Base-by-base conservation (phyloP, 1,140 invertebrate genomes). In the Drosophila mojavensis region DNA sequence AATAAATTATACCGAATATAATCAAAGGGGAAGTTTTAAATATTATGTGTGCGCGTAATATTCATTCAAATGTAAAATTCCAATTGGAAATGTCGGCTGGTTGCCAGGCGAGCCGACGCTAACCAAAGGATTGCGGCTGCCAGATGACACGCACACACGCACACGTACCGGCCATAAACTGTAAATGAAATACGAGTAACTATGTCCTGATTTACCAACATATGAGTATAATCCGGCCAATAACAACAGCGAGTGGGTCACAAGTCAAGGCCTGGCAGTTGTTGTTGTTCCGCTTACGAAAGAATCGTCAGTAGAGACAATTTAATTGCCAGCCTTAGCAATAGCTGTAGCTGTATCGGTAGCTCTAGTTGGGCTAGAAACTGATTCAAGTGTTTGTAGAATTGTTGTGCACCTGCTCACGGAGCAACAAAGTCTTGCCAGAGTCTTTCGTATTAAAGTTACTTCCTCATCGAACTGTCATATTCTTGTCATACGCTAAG, bases 71-170 rank as follows among this genome's bases (percentile, higher is more conserved):
- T 47, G n/a, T 15, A 15, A 60, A 60, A 30, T 60, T 45, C 26
- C 20, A 39, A 39, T 4, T 61, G 15, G 11, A 33, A 68, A 53
- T 39, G 28, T 24, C 2, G 20, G 20, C 20, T 24, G 20, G 20
- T 24, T 24, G 20, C 20, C 20, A 24, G 20, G 2, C 1, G 20
- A 24, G 2, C 15, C 2, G 2, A 15, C 53, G 5, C 28, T 1
- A 3, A 15, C 51, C 51, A n/a, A n/a, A 4, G 28, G 7, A 9
- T 20, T 65, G 62, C 9, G 62, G 62, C 39, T 56, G 36, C 33
- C 54, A n/a, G 15, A 11, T 54, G 62, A 43, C 62, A 65, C 62
- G 62, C 51, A 51, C 51, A 65, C 62, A 65, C 62, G 62, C 51
- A 51, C 51, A 65, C 26, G 62, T 53, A 13, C 26, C 11, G 26